phyloP scores from a whole-genome alignment of 92 coral and sea anemone species.

The Umimayanthus chanpuru region DNA sequence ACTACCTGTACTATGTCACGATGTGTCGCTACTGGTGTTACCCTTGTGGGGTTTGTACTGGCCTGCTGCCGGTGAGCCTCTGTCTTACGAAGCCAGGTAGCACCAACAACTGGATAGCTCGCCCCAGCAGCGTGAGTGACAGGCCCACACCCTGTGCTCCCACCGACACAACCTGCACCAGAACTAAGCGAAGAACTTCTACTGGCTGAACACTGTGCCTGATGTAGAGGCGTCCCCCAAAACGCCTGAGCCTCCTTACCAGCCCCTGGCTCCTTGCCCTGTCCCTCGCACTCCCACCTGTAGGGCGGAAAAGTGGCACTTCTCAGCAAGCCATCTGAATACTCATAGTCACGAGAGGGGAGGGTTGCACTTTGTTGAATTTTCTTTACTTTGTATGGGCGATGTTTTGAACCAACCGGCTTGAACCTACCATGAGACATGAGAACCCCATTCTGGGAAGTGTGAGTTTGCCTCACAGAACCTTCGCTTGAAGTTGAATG shows the following conservation, averaged over 20 bases:
- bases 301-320: slow-evolving; percentile 85
- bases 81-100: slow-evolving; percentile 22
- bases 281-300: slow-evolving; percentile 71
- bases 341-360: slow-evolving; percentile 31
- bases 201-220: slow-evolving; percentile 69
- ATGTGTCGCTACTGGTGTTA: background rate
- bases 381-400: slow-evolving; percentile 42
- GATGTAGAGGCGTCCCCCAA: slow-evolving; percentile 55
- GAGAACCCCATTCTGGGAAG: background rate
- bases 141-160: slow-evolving; percentile 32
- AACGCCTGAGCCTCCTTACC: slow-evolving; percentile 49
- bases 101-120: slow-evolving; percentile 22
- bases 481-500: slow-evolving; percentile 6
- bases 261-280: slow-evolving; percentile 22
- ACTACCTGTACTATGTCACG: background rate
- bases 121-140: slow-evolving; percentile 31
- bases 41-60: background rate
- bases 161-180: slow-evolving; percentile 61
- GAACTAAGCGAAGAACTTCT: slow-evolving; percentile 68
- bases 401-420: slow-evolving; percentile 47
- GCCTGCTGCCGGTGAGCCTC: slow-evolving; percentile 1
- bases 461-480: background rate
- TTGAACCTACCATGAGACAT: slow-evolving; percentile 36
- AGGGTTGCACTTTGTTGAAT: slow-evolving; percentile 45
- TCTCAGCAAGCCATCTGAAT: slow-evolving; percentile 67